Conservation (phyloP, 2,113 vertebrate species). For the Zosterops japonicus region DNA sequence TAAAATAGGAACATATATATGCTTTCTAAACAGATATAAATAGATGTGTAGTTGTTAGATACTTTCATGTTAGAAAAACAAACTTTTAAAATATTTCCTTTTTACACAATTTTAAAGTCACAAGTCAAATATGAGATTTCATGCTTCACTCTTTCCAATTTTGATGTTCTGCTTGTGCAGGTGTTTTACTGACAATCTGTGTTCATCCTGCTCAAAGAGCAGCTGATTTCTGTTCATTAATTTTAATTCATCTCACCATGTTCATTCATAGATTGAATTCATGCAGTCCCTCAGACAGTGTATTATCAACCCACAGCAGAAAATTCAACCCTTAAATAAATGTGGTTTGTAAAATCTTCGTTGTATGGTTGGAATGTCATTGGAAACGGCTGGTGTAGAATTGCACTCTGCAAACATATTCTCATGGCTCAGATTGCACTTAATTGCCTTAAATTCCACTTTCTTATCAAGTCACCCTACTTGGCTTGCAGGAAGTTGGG, state of each 20-base stretch:
- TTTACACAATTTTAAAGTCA: neutral
- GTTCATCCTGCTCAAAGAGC: neutral
- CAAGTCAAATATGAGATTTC: neutral
- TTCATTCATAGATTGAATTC: slow-evolving; percentile 9
- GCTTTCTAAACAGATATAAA: neutral
- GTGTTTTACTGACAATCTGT: neutral
- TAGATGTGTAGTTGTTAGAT: neutral
- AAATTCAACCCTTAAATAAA: slow-evolving; percentile 49
- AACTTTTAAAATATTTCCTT: neutral
- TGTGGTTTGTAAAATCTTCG: slow-evolving; percentile 53
- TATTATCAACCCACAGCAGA: neutral
- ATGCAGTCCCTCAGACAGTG: neutral
- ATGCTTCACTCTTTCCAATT: neutral
- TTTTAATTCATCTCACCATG: neutral
- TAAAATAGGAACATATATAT: neutral
- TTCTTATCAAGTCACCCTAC: slow-evolving; percentile 72
- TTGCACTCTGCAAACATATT: slow-evolving; percentile 56
- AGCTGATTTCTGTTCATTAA: neutral
- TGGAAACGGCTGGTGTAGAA: slow-evolving; percentile 69
- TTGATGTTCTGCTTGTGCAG: neutral
- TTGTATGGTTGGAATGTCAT: slow-evolving; percentile 68
- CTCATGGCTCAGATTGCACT: slow-evolving; percentile 69
- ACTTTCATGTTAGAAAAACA: neutral
- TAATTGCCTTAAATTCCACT: slow-evolving; percentile 69
- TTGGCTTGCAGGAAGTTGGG: slow-evolving; percentile 65